phyloP scores from a whole-genome alignment of 2,113 vertebrate species.

The Noturus placidus region DNA sequence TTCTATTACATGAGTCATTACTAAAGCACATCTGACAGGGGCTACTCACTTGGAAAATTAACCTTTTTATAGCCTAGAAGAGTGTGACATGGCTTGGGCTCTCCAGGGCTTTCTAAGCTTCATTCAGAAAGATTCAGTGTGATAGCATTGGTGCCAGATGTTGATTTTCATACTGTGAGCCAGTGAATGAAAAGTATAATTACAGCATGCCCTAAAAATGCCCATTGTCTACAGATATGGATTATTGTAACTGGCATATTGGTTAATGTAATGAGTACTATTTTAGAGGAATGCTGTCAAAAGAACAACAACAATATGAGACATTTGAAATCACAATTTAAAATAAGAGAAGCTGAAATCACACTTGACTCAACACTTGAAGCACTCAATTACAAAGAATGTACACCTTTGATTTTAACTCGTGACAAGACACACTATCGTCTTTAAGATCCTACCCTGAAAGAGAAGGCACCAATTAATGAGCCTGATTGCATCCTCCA shows the following conservation, averaged over 20 bases:
- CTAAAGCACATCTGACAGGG: conserved; percentile 61
- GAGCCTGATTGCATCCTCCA: conserved; percentile 50
- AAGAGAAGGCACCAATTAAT: conserved; percentile 51
- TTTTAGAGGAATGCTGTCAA: background rate
- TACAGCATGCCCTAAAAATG: background rate
- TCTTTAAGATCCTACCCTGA: conserved; percentile 31
- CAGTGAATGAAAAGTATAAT: conserved; percentile 8
- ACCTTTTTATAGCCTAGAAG: conserved; percentile 58
- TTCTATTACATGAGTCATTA: conserved; percentile 52
- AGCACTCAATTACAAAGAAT: conserved; percentile 3
- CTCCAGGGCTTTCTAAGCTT: conserved; percentile 28
- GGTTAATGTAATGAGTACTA: background rate
- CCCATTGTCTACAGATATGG: conserved; percentile 1
- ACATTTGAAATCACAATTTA: background rate
- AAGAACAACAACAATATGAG: background rate
- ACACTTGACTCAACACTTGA: background rate
- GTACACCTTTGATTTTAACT: conserved; percentile 42
- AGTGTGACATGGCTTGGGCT: conserved; percentile 8
- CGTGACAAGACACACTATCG: conserved; percentile 34
- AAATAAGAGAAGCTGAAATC: background rate
- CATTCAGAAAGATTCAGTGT: conserved; percentile 47
- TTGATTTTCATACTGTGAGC: conserved; percentile 47
- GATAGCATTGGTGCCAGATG: conserved; percentile 51
- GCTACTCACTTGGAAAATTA: conserved; percentile 66
- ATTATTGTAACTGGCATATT: background rate